Conservation (phyloP, 2,888 invertebrate species). For the Amiota mariae region DNA sequence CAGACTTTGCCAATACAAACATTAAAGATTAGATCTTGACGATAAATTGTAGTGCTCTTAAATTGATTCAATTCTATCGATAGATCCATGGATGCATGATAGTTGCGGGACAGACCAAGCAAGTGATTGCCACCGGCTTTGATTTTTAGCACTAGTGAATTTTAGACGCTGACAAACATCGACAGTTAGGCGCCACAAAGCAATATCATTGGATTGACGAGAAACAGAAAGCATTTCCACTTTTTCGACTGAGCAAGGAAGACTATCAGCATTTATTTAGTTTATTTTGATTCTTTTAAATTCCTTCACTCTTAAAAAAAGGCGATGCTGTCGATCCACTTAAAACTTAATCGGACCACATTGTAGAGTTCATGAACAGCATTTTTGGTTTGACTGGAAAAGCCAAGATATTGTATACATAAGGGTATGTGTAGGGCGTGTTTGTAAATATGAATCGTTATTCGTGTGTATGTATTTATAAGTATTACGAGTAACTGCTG, state of each 20-base stretch:
- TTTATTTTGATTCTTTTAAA: too few species aligned
- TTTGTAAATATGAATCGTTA: background rate
- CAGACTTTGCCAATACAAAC: constrained; percentile 98
- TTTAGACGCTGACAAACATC: constrained; percentile 85
- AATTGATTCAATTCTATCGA: constrained; percentile 81
- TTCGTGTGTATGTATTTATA: background rate
- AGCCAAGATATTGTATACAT: background rate
- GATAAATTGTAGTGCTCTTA: constrained; percentile 64
- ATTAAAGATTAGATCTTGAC: constrained; percentile 75
- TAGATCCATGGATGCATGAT: constrained; percentile 92
- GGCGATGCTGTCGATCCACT: too few species aligned
- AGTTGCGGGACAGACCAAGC: constrained; percentile 81
- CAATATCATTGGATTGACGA: constrained; percentile 93
- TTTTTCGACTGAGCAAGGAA: too few species aligned
- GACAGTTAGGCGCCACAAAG: constrained; percentile 84
- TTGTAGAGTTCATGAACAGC: too few species aligned
- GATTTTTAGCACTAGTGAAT: constrained; percentile 63
- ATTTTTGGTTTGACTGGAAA: background rate
- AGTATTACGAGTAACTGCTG: background rate
- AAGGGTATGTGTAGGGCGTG: background rate
- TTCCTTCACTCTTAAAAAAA: too few species aligned
- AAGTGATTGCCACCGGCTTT: constrained; percentile 75
- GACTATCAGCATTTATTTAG: too few species aligned
- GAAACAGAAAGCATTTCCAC: constrained; percentile 88
- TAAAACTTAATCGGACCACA: too few species aligned